Percentiles rank a stretch among this genome's conserved stretches.
These are phyloP conservation scores for Papilio machaon DNA, from an alignment of 1,140 invertebrate species.

Conservation along the genomic window DNA sequence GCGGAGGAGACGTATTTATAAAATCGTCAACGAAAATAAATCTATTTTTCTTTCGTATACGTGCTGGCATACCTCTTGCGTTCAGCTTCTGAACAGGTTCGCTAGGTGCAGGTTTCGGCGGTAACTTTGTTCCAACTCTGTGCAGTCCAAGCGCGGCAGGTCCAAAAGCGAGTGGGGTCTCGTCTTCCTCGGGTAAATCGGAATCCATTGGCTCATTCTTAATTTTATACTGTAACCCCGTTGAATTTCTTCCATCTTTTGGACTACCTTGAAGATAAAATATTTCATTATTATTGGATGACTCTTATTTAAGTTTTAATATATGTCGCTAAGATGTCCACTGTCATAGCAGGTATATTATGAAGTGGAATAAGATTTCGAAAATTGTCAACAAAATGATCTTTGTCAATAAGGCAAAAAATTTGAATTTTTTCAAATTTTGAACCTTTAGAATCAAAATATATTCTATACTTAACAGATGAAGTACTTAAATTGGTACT, in stretches of 20 bases:
- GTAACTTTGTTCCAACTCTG: conserved; percentile 88
- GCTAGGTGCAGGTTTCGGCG: conserved; percentile 86
- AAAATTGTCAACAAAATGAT: conserved; percentile 28
- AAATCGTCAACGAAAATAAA: conserved; percentile 96
- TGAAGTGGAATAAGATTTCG: conserved; percentile 29
- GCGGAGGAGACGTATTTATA: conserved; percentile 90
- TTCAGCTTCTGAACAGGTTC: conserved; percentile 90
- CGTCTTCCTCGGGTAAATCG: conserved; percentile 85
- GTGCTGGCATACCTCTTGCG: conserved; percentile 92
- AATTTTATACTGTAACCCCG: conserved; percentile 73
- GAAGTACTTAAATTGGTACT: conserved; percentile 25
- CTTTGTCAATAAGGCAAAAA: conserved; percentile 68
- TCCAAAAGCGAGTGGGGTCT: conserved; percentile 86
- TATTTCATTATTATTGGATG: conserved; percentile 37
- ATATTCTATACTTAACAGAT: conserved; percentile 36
- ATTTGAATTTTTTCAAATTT: conserved; percentile 83
- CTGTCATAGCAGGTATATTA: conserved; percentile 13
- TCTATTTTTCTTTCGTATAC: conserved; percentile 95
- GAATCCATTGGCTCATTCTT: conserved; percentile 85
- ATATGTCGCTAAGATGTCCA: neutral
- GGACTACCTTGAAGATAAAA: conserved; percentile 62
- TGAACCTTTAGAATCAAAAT: conserved; percentile 62
- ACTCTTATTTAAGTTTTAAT: conserved; percentile 28
- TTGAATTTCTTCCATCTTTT: conserved; percentile 60
- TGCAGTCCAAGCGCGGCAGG: conserved; percentile 90